Conservation (phyloP, 2,113 vertebrate genomes). For the Ictalurus punctatus region DNA sequence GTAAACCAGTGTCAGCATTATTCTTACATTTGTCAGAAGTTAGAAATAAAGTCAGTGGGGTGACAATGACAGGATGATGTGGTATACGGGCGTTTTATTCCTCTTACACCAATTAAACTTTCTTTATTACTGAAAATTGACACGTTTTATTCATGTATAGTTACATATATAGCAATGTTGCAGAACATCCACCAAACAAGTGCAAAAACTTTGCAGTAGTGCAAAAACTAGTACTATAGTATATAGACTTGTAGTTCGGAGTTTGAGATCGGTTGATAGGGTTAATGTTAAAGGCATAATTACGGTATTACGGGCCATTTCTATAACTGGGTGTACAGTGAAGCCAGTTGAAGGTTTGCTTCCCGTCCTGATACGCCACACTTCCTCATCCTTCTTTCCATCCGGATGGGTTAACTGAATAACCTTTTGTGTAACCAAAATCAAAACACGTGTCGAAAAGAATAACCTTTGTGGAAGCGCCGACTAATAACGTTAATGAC, state of each 20-base stretch:
- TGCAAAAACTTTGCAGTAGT: not conserved
- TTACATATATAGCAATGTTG: not conserved
- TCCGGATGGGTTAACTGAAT: not conserved
- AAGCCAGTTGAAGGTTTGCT: not conserved
- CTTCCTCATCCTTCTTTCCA: not conserved
- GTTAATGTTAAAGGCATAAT: not conserved
- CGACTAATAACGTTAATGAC: not conserved
- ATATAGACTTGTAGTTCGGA: not conserved
- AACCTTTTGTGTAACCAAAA: constrained; percentile 6
- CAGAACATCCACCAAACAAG: not conserved
- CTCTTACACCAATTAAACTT: not conserved
- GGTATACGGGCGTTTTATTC: not conserved
- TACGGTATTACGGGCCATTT: not conserved
- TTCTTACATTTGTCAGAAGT: not conserved
- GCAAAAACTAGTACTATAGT: not conserved
- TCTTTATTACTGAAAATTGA: not conserved
- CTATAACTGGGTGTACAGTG: not conserved
- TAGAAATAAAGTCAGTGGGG: not conserved
- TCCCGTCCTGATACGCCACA: not conserved
- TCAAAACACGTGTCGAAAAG: not conserved
- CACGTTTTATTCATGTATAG: not conserved
- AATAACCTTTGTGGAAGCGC: not conserved
- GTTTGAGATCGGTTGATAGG: not conserved
- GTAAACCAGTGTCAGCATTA: not conserved
- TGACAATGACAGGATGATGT: not conserved